Evolutionary conservation across 1,140 invertebrate genomes (phyloP).

Genomic region (Goniozus legneri): DNA sequence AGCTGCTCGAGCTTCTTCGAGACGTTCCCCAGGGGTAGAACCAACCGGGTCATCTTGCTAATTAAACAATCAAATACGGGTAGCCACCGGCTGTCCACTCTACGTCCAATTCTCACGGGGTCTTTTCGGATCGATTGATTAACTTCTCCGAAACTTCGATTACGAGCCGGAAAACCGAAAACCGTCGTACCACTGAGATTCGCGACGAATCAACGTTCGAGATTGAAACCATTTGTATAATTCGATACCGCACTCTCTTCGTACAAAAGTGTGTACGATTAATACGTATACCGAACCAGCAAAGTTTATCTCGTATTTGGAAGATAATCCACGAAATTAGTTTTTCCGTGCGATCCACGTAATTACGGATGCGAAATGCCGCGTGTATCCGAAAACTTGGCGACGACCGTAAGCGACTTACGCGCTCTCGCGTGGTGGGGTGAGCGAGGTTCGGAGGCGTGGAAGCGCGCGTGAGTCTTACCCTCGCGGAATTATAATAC

Average conservation of each 20-base stretch:
- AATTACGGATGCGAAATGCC: constrained; percentile 4
- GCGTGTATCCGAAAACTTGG: constrained; percentile 36
- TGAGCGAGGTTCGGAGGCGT: constrained; percentile 14
- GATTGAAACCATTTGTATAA: no score
- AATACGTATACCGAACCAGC: no score
- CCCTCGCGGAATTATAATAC: constrained; percentile 51
- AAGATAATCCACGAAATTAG: no score
- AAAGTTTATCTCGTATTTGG: no score
- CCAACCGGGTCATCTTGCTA: constrained; percentile 54
- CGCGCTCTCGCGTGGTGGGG: constrained; percentile 34
- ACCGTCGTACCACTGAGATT: background rate
- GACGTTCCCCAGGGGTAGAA: constrained; percentile 33
- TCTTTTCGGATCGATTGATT: constrained; percentile 46
- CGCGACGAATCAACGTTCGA: constrained; percentile 9
- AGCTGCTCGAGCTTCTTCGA: constrained; percentile 29
- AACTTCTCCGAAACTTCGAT: constrained; percentile 48
- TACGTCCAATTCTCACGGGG: constrained; percentile 36
- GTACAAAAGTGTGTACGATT: no score
- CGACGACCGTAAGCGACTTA: constrained; percentile 43
- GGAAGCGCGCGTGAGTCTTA: constrained; percentile 18
- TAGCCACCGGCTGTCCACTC: constrained; percentile 32
- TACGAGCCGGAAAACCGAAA: constrained; percentile 7
- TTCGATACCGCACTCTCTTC: no score
- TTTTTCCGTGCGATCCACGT: constrained; percentile 9
- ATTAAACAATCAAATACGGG: constrained; percentile 58